A percentile compares a stretch with the other conserved stretches of the same genome.
phyloP scores from a whole-genome alignment of 2,888 invertebrate species.

The Nomada hirtipes region DNA sequence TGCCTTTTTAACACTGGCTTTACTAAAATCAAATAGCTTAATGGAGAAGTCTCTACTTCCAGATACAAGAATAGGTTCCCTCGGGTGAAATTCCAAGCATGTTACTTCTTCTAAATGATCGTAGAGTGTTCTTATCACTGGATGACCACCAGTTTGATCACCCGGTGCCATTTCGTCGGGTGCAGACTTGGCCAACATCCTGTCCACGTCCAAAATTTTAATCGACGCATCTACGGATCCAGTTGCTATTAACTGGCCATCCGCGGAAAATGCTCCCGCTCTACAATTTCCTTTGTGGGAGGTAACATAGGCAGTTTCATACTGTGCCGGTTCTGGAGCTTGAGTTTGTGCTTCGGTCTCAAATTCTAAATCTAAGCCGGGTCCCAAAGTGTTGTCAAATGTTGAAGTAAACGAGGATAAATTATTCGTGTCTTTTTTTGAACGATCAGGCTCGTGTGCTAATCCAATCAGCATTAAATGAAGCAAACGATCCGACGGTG shows the following conservation, averaged over 20 bases:
- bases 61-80: constrained; percentile 96
- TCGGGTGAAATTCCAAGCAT: constrained; percentile 97
- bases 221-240: constrained; percentile 99
- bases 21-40: constrained; percentile 98
- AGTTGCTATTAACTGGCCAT: constrained; percentile 98
- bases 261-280: constrained; percentile 97
- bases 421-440: constrained; percentile 86
- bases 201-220: constrained; percentile 99
- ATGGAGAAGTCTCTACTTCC: constrained; percentile 97
- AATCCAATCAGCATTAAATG: constrained; percentile 94
- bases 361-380: constrained; percentile 96
- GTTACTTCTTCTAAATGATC: constrained; percentile 99
- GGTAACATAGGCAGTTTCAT: constrained; percentile 99
- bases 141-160: constrained; percentile 96
- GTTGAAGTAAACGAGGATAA: constrained; percentile 86
- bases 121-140: constrained; percentile 98
- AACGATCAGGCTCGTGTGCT: constrained; percentile 92
- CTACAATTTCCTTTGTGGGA: constrained; percentile 98
- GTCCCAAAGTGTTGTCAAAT: constrained; percentile 88
- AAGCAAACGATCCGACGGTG: constrained; percentile 96
- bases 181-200: constrained; percentile 99
- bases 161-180: constrained; percentile 94
- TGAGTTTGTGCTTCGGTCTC: constrained; percentile 97
- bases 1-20: constrained; percentile 99
- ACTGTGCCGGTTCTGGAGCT: constrained; percentile 98